Conservation (phyloP, 2,888 invertebrate species). For the Ichneumon xanthorius region DNA sequence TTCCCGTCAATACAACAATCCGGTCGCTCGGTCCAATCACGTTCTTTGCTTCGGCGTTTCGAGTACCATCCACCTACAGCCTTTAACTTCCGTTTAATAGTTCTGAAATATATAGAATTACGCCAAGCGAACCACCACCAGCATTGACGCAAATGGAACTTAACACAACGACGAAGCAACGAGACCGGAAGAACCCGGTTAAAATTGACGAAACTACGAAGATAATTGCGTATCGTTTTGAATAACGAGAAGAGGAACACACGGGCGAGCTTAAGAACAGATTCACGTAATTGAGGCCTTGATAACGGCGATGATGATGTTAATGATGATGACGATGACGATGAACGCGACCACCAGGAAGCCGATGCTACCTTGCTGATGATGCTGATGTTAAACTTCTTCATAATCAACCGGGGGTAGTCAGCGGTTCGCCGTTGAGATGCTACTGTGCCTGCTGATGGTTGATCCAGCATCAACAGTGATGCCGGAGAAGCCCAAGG, state of each 20-base stretch:
- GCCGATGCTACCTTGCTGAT: slow-evolving; percentile 28
- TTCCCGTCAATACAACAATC: neutral
- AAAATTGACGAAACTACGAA: slow-evolving; percentile 54
- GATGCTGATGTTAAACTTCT: slow-evolving; percentile 35
- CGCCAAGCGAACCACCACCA: neutral
- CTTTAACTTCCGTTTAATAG: slow-evolving; percentile 24
- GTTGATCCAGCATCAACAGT: slow-evolving; percentile 43
- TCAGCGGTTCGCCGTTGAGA: slow-evolving; percentile 30
- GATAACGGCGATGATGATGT: slow-evolving; percentile 33
- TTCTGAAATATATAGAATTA: neutral
- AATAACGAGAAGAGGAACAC: slow-evolving; percentile 55
- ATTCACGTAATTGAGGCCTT: slow-evolving; percentile 39
- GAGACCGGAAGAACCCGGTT: slow-evolving; percentile 18
- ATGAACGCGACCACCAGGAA: slow-evolving; percentile 37
- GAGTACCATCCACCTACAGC: neutral
- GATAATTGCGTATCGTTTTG: slow-evolving; percentile 42
- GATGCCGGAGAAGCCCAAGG: slow-evolving; percentile 68
- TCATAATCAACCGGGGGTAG: slow-evolving; percentile 1
- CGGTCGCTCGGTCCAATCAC: slow-evolving; percentile 22
- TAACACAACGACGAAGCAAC: slow-evolving; percentile 26
- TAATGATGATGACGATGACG: slow-evolving; percentile 32
- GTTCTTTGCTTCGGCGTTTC: neutral
- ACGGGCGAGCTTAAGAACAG: slow-evolving; percentile 46
- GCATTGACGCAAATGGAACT: slow-evolving; percentile 6
- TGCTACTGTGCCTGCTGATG: slow-evolving; percentile 42